These are phyloP conservation scores for Phytoseiulus persimilis DNA, from an alignment of 2,888 invertebrate species.

Conservation along the genomic window DNA sequence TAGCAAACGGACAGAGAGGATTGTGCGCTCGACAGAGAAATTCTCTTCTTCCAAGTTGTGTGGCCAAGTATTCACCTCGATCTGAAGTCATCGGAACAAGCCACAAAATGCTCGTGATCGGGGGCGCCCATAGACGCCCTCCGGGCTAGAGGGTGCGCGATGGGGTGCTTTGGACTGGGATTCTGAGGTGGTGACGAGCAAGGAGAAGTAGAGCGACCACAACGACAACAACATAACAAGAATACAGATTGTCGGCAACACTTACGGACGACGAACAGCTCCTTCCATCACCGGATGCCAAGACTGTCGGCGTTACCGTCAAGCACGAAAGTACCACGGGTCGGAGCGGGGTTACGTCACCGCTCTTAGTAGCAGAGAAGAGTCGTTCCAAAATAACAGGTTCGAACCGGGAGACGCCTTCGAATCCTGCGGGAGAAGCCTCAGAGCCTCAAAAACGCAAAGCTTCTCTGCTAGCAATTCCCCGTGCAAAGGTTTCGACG, in stretches of 20 bases:
- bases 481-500: neutral
- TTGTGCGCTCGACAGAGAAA: neutral
- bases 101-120: slow-evolving; percentile 10
- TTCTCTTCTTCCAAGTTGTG: neutral
- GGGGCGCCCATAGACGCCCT: slow-evolving; percentile 31
- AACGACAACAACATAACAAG: neutral
- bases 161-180: slow-evolving; percentile 31
- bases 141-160: slow-evolving; percentile 29
- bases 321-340: neutral
- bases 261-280: no score
- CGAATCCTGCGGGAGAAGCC: neutral
- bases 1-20: neutral
- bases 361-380: neutral
- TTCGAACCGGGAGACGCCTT: neutral
- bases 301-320: neutral
- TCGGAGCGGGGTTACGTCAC: neutral
- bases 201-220: neutral
- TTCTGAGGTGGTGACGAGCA: slow-evolving; percentile 35
- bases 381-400: neutral
- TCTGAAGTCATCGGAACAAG: neutral
- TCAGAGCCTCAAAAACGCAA: neutral
- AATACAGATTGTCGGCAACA: neutral
- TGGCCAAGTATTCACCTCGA: neutral
- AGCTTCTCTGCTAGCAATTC: neutral
- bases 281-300: neutral